Evolutionary conservation across 2,113 vertebrate species (phyloP).

Genomic region (Mixornis gularis): DNA sequence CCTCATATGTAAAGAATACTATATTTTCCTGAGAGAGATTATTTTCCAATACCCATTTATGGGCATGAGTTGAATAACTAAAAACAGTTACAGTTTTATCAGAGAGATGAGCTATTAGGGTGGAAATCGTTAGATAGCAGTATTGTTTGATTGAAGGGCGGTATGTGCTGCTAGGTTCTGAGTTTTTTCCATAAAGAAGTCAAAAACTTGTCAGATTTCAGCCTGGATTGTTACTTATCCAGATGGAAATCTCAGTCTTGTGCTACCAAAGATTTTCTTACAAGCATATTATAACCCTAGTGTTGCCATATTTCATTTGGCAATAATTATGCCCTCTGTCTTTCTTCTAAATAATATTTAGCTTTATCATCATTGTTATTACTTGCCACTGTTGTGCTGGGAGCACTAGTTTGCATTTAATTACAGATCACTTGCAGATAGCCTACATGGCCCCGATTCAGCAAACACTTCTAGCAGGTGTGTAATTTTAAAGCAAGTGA

Average conservation of each 20-base stretch:
- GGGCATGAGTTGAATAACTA: not conserved
- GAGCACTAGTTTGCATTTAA: constrained; percentile 50
- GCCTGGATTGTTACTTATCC: not conserved
- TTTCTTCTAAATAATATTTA: constrained; percentile 23
- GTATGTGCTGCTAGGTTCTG: not conserved
- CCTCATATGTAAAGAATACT: not conserved
- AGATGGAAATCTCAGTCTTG: not conserved
- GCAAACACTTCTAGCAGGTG: not conserved
- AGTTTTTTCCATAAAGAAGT: not conserved
- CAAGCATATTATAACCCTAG: not conserved
- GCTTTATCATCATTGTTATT: constrained; percentile 33
- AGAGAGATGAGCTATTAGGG: not conserved
- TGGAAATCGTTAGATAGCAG: not conserved
- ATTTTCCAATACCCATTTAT: not conserved
- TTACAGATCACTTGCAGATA: constrained; percentile 23
- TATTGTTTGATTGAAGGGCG: not conserved
- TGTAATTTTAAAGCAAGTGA: not conserved
- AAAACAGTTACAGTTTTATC: not conserved
- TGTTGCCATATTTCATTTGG: constrained; percentile 16
- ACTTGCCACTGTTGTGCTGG: constrained; percentile 40
- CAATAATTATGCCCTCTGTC: constrained; percentile 26
- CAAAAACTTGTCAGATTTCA: not conserved
- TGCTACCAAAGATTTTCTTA: not conserved
- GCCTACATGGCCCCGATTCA: not conserved
- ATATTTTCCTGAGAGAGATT: not conserved